Evolutionary conservation across 2,888 invertebrate species (phyloP), one percentile per base, ranked within the genome.

Genomic region (Polyommatus icarus): DNA sequence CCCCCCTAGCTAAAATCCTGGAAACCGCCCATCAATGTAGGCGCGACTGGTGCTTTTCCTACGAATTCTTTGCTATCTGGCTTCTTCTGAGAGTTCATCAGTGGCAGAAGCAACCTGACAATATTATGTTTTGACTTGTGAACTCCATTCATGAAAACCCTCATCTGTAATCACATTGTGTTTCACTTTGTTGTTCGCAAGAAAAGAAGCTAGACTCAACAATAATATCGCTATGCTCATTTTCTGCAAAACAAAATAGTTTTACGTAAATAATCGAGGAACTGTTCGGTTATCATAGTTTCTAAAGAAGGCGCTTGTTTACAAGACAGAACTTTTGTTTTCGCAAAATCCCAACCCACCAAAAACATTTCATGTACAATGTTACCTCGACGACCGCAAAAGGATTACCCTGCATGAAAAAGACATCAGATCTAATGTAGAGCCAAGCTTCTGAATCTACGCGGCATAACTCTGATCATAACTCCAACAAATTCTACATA

Each of bases 51-150:
- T 4, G 81, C 79, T 29, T 81, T 78, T 3, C 78, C n/a, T n/a
- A n/a, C 72, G 15, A 72, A 29, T 18, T 81, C 79, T 24, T 61
- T 57, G 1, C 75, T 76, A 1, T 80, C 76, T 24, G 61, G 24
- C 24, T 61, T 61, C 24, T 61, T 84, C 0, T 83, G 29, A 0
- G 79, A 79, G 76, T 84, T 85, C 0, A 83, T 85, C 0, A 83
- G 2, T 8, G 84, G 84, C 10, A 83, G 80, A 2, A 82, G 1
- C 1, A 85, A 54, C 1, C 79, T 83, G 8, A 84, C 81, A 3
- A 84, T 84, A 10, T 84, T 83, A 77, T 84, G 81, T 24, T 81
- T 75, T 10, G 80, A 79, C 10, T 76, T 78, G 73, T 71, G 75
- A 46, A 61, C 61, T 40, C 20, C 15, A 67, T 40, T 76, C 67